Evolutionary conservation across 2,888 invertebrate genomes (phyloP).

Genomic region (Parnassius smintheus): DNA sequence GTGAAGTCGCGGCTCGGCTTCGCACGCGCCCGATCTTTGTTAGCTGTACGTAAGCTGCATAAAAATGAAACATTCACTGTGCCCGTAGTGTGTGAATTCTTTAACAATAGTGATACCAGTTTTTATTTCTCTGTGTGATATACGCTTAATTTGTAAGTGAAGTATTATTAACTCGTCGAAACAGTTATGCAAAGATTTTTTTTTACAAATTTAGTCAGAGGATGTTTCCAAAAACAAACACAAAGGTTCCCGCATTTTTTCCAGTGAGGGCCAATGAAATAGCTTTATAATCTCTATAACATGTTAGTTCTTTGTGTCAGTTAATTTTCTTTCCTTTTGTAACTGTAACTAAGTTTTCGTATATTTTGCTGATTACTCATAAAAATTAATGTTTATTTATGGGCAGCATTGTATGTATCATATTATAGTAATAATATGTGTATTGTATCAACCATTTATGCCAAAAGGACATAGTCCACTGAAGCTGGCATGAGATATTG

Average conservation of each 20-base stretch:
- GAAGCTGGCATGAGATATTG: constrained; percentile 1
- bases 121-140: constrained; percentile 26
- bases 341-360: neutral
- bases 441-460: neutral
- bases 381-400: neutral
- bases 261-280: neutral
- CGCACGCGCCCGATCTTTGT: neutral
- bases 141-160: constrained; percentile 24
- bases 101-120: constrained; percentile 18
- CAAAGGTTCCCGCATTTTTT: neutral
- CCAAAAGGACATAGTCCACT: neutral
- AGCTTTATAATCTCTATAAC: neutral
- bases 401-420: neutral
- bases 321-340: neutral
- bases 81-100: constrained; percentile 9
- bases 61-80: constrained; percentile 14
- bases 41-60: neutral
- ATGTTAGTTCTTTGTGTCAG: neutral
- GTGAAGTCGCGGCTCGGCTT: neutral
- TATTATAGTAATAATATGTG: neutral
- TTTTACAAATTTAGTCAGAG: neutral
- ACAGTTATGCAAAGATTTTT: neutral
- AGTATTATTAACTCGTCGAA: constrained; percentile 16
- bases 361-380: neutral
- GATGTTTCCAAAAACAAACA: neutral